Conservation (phyloP, 2,797 vertebrate genomes). For the Euthynnus affinis region DNA sequence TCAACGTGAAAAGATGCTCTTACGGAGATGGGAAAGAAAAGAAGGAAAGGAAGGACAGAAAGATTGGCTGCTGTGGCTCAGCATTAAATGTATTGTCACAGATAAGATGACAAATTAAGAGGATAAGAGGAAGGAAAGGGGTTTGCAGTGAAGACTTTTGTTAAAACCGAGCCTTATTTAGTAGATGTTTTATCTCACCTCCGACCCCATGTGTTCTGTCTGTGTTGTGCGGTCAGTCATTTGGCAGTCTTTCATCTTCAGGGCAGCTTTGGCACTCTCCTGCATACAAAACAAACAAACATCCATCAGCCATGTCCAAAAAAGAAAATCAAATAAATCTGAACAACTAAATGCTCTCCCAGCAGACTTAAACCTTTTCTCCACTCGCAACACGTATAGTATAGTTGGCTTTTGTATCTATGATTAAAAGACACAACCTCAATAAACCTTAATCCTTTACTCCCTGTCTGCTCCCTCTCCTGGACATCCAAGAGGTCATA, state of each 20-base stretch:
- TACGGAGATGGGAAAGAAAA: constrained; percentile 25
- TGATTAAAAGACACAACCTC: constrained; percentile 27
- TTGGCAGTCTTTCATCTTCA: constrained; percentile 89
- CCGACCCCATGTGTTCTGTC: constrained; percentile 92
- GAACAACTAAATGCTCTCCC: constrained; percentile 51
- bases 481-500: constrained; percentile 62
- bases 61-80: constrained; percentile 9
- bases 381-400: constrained; percentile 13
- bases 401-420: constrained; percentile 6
- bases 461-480: constrained; percentile 14
- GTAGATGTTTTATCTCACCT: constrained; percentile 87
- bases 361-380: constrained; percentile 38
- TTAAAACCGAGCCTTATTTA: constrained; percentile 17
- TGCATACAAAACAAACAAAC: constrained; percentile 82
- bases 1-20: constrained; percentile 46
- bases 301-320: constrained; percentile 52
- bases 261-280: constrained; percentile 91
- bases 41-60: constrained; percentile 12
- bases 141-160: constrained; percentile 9
- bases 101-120: constrained; percentile 53
- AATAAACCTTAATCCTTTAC: constrained; percentile 27
- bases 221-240: constrained; percentile 95
- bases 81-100: constrained; percentile 50
- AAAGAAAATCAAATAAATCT: constrained; percentile 63
- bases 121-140: constrained; percentile 11